Conservation (phyloP, 2,113 vertebrate species). For the Grammomys surdaster region DNA sequence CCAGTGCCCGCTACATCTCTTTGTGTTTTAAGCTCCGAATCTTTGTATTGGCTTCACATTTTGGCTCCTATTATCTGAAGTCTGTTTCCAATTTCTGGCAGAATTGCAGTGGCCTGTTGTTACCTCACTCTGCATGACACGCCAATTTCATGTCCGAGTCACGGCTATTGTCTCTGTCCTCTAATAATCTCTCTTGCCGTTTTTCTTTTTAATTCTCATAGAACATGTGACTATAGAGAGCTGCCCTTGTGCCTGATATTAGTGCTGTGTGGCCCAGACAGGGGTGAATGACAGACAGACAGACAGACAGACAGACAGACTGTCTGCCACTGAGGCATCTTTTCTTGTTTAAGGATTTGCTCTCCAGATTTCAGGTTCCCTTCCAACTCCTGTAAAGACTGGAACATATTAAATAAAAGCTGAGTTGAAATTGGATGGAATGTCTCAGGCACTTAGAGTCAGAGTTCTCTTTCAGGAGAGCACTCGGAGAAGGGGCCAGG, state of each 20-base stretch:
- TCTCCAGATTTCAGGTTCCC: constrained; percentile 66
- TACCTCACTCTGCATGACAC: constrained; percentile 1
- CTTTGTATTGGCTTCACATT: not conserved
- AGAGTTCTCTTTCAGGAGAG: constrained; percentile 38
- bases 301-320: constrained; percentile 57
- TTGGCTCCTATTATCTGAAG: constrained; percentile 62
- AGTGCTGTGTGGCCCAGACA: constrained; percentile 34
- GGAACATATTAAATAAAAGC: constrained; percentile 76
- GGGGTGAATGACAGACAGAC: constrained; percentile 56
- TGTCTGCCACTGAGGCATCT: constrained; percentile 68
- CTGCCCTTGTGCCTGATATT: constrained; percentile 52
- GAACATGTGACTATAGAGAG: constrained; percentile 58
- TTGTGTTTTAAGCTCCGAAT: constrained; percentile 27
- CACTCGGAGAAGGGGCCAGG: constrained; percentile 1
- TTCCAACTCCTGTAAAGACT: constrained; percentile 71
- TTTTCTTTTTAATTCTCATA: constrained; percentile 51
- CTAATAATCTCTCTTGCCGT: constrained; percentile 26
- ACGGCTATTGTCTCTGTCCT: constrained; percentile 58
- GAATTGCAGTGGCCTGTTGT: constrained; percentile 1
- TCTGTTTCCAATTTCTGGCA: constrained; percentile 38
- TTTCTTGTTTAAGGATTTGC: constrained; percentile 78
- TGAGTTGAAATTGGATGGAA: constrained; percentile 71
- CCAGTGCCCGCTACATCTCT: not conserved
- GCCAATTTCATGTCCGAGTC: constrained; percentile 63
- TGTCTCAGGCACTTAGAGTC: constrained; percentile 69